Evolutionary conservation across 2,888 invertebrate species (phyloP).

Genomic region (Drosophila formosana): DNA sequence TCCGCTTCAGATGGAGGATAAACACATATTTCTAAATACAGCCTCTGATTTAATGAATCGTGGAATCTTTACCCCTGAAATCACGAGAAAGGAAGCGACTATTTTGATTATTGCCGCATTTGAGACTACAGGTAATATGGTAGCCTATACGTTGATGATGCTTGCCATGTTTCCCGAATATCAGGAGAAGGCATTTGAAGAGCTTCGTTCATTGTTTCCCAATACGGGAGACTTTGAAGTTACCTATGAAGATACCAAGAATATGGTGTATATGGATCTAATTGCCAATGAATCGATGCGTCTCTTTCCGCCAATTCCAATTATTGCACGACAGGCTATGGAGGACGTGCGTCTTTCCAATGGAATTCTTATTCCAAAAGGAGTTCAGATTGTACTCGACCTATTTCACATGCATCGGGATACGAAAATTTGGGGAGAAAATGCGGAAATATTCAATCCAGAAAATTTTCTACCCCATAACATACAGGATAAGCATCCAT

Average conservation of each 20-base stretch:
- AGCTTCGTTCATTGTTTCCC: conserved; percentile 71
- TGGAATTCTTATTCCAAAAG: conserved; percentile 78
- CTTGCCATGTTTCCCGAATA: conserved; percentile 82
- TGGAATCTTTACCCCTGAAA: conserved; percentile 61
- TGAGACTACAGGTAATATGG: conserved; percentile 83
- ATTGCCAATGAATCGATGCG: conserved; percentile 83
- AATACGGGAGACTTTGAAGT: conserved; percentile 69
- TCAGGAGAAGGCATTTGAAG: conserved; percentile 80
- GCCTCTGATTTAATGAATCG: conserved; percentile 73
- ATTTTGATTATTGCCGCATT: conserved; percentile 83
- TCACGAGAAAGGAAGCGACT: no score
- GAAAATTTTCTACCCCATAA: conserved; percentile 83
- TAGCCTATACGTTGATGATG: conserved; percentile 72
- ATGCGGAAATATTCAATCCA: conserved; percentile 83
- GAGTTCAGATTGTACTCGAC: conserved; percentile 80
- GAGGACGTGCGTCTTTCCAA: conserved; percentile 75
- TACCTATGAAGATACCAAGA: conserved; percentile 72
- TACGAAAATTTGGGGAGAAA: conserved; percentile 81
- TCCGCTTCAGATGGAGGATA: conserved; percentile 30
- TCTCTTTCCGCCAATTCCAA: conserved; percentile 81
- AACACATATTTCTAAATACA: conserved; percentile 74
- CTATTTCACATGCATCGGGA: conserved; percentile 83
- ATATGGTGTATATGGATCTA: conserved; percentile 82
- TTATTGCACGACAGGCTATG: conserved; percentile 75
- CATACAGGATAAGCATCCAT: conserved; percentile 80